Base-by-base conservation (phyloP, 2,888 invertebrate genomes). In the Ophraella communa region DNA sequence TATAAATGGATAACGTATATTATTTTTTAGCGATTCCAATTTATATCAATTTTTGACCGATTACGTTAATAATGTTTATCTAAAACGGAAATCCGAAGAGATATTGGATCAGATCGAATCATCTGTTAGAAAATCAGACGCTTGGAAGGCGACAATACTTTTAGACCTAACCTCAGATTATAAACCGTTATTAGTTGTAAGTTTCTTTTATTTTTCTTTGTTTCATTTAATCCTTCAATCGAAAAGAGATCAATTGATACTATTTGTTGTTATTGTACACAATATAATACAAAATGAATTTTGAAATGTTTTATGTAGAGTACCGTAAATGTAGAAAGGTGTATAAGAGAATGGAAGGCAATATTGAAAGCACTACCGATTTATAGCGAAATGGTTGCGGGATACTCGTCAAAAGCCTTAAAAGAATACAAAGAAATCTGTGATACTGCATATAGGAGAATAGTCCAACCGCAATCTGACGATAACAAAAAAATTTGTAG, bases 51-150 rank as follows among this genome's bases (percentile, higher is more conserved):
- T 95, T 82, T 84, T 97, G 60, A 89, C 91, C 51, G 92, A 94
- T 79, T 94, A 95, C 82, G 91, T 96, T 21, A 91, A 92, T 71
- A 91, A 93, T 74, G 91, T 91, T 5, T 97, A 95, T 83, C 87
- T 94, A 68, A 92, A 91, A 68, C 88, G 93, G 66, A 89, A 92
- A 60, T 90, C 90, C 75, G 84, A 85, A 45, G 85, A 87, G 73
- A 85, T 90, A 17, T 84, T 87, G 1, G 85, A 85, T 42, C 87
- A 87, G 73, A 89, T 93, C 66, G 90, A 93, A 71, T 83, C 86
- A 1, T 89, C 92, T 20, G 90, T 91, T 55, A 89, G 90, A 80
- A 88, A 88, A 77, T 84, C 91, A 65, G 89, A 91, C 81, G 92
- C 93, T 4, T 94, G 95, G 92, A 87, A 91, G 59, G 87, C 91